Conservation (phyloP, 2,113 vertebrate genomes). For the Chrysemys picta region DNA sequence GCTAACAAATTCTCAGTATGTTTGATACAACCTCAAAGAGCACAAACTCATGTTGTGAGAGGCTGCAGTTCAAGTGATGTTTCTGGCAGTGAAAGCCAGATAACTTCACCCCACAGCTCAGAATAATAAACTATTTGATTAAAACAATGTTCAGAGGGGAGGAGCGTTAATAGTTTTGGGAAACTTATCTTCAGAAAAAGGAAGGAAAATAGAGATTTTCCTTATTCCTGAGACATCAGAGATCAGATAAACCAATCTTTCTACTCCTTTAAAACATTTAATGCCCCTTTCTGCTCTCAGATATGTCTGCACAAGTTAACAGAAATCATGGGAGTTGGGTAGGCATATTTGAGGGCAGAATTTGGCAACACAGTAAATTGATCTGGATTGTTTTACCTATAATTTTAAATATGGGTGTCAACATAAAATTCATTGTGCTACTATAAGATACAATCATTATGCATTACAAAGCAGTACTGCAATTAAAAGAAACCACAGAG, state of each 20-base stretch:
- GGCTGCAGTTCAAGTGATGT: conserved; percentile 10
- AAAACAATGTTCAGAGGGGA: not conserved
- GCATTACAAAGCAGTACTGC: not conserved
- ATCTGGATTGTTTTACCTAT: not conserved
- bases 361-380: not conserved
- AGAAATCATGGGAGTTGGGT: not conserved
- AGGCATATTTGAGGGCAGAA: not conserved
- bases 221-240: not conserved
- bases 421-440: not conserved
- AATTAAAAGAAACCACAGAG: not conserved
- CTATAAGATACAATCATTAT: not conserved
- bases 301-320: not conserved
- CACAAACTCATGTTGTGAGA: not conserved
- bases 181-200: conserved; percentile 3
- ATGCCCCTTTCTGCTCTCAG: not conserved
- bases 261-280: not conserved
- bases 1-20: conserved; percentile 10
- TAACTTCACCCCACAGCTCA: not conserved
- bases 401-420: not conserved
- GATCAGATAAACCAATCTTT: not conserved
- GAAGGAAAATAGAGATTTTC: not conserved
- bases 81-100: conserved; percentile 21
- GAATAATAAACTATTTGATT: not conserved
- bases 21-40: conserved; percentile 17
- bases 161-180: not conserved